Conservation (phyloP, 2,113 vertebrate genomes). For the Sisor rabdophorus region DNA sequence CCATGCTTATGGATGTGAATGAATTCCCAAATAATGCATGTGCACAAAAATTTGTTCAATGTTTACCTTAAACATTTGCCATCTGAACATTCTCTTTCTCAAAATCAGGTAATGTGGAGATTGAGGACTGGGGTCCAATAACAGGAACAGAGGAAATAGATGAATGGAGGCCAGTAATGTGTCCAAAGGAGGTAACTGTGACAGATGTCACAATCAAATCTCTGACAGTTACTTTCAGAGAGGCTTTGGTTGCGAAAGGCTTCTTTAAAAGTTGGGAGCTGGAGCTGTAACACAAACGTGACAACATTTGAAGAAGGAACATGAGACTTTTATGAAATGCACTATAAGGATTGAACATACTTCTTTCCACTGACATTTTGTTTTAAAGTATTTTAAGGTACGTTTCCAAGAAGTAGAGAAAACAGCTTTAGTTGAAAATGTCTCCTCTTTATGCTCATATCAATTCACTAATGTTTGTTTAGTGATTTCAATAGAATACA, state of each 20-base stretch:
- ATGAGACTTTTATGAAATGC: constrained; percentile 7
- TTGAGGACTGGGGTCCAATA: constrained; percentile 50
- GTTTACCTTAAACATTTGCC: not conserved
- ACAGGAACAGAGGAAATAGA: constrained; percentile 37
- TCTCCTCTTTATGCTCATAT: not conserved
- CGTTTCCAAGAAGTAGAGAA: not conserved
- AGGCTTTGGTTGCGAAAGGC: constrained; percentile 85
- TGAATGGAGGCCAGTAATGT: constrained; percentile 55
- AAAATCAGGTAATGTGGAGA: constrained; percentile 49
- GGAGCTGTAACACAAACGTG: constrained; percentile 68
- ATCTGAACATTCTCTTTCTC: constrained; percentile 16
- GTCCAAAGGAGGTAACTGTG: constrained; percentile 84
- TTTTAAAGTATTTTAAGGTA: constrained; percentile 22
- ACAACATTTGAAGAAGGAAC: constrained; percentile 11
- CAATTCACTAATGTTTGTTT: too few species aligned
- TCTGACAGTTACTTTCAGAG: constrained; percentile 93
- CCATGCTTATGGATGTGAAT: too few species aligned
- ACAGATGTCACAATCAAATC: constrained; percentile 97
- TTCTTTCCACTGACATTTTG: constrained; percentile 5
- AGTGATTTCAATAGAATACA: too few species aligned
- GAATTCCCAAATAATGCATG: too few species aligned
- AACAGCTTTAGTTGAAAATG: not conserved
- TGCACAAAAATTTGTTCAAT: not conserved
- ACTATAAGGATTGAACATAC: constrained; percentile 20
- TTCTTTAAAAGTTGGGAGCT: constrained; percentile 86